Base-by-base conservation (phyloP, 2,797 vertebrate species). In the Schizopygopsis pylzovi region DNA sequence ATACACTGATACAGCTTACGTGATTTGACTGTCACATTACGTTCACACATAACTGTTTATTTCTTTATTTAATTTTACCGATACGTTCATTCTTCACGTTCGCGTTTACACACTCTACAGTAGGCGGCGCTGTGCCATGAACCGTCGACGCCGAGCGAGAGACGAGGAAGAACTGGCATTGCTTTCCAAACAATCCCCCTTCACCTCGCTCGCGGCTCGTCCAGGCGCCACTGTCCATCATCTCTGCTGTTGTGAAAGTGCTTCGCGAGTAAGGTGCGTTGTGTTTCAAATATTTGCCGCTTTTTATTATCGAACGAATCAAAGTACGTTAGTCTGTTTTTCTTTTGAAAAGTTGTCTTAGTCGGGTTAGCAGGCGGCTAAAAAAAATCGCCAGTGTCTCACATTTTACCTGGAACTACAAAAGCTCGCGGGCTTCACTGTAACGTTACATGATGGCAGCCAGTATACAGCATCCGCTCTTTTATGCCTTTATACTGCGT, bases 141-240 rank as follows among this genome's bases (percentile, higher is more conserved):
- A 13, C 16, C 33, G 0, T 56, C 22, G 33, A n/a, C 47, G 18
- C 28, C 59, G 72, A 79, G 65, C 12, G 37, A 61, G 81, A 33
- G 63, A 47, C 33, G 65, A 84, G 39, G 78, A 71, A 68, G 54
- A 65, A 47, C n/a, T 63, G 54, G 65, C 81, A 70, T 71, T 83
- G 43, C 70, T 67, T 87, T 90, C 88, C 85, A 88, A 90, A 90
- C 84, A 68, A 83, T 33, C 33, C 33, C 33, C 33, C 33, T 33
- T 33, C 33, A 33, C 33, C 33, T 33, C 33, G 33, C 33, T 33
- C 33, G 33, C 33, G 33, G 33, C 33, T 33, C 77, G 79, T 41
- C 59, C 68, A 49, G 47, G 47, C 49, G 15, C 15, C 37, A 49
- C 72, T 63, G 49, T 75, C 56, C 65, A 68, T n/a, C 47, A 33